Conservation (phyloP, 2,113 vertebrate species). For the Ahaetulla prasina region DNA sequence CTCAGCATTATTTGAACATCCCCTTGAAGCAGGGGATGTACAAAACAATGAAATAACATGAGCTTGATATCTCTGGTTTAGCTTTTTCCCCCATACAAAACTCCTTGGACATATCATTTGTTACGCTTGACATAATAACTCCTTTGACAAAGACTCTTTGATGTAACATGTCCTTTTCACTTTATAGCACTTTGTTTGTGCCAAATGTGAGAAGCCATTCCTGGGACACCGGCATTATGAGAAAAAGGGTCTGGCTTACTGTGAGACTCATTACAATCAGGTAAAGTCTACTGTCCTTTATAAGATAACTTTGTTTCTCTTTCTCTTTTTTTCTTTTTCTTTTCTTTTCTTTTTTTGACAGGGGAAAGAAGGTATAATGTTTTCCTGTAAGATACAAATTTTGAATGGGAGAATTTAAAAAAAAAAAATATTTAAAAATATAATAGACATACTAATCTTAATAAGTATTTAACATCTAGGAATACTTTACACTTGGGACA, state of each 20-base stretch:
- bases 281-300: slow-evolving; percentile 36
- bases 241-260: slow-evolving; percentile 78
- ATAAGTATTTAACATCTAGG: background rate
- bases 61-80: background rate
- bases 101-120: background rate
- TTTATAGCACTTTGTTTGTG: slow-evolving; percentile 76
- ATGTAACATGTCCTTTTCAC: background rate
- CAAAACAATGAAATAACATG: background rate
- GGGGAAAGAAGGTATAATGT: no score
- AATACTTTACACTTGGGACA: background rate
- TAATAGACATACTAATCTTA: background rate
- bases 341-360: background rate
- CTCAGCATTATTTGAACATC: background rate
- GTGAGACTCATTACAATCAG: slow-evolving; percentile 79
- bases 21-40: background rate
- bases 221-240: slow-evolving; percentile 76
- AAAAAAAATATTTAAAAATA: background rate
- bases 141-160: rapidly evolving
- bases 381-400: background rate
- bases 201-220: slow-evolving; percentile 79
- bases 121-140: background rate
- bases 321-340: background rate
- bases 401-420: background rate
- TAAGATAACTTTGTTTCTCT: background rate
- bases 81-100: background rate